These are phyloP conservation scores for Albula goreensis DNA, from an alignment of 2,113 vertebrate species.

Conservation along the genomic window DNA sequence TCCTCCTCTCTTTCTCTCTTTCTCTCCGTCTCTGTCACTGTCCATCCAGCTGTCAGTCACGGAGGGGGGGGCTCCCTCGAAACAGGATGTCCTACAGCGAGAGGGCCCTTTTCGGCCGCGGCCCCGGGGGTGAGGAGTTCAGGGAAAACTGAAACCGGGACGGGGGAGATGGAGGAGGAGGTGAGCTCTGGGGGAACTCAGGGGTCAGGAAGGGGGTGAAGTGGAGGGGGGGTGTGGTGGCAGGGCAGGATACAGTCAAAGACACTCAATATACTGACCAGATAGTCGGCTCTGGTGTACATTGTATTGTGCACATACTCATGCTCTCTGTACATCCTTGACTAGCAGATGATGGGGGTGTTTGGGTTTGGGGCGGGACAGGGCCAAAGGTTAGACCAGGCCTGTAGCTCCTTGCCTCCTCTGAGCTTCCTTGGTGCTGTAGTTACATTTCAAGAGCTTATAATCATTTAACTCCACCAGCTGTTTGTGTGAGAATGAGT, in stretches of 20 bases:
- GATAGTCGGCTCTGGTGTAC: not conserved
- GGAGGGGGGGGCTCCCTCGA: slow-evolving; percentile 41
- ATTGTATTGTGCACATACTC: no score
- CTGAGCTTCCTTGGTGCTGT: no score
- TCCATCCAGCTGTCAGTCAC: slow-evolving; percentile 14
- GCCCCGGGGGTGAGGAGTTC: slow-evolving; percentile 61
- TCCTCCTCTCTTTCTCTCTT: not conserved
- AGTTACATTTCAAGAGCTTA: no score
- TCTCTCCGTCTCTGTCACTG: not conserved
- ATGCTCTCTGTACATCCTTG: not conserved
- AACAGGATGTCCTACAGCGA: slow-evolving; percentile 46
- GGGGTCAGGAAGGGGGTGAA: not conserved
- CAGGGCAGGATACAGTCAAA: not conserved
- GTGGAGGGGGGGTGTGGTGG: not conserved
- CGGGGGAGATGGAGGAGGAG: slow-evolving; percentile 2
- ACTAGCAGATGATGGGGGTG: not conserved
- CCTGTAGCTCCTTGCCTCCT: no score
- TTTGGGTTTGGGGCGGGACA: no score
- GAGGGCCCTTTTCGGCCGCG: slow-evolving; percentile 19
- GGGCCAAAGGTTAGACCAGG: no score
- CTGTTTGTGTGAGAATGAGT: no score
- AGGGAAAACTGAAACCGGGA: slow-evolving; percentile 56
- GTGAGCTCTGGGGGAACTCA: not conserved
- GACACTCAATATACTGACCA: not conserved
- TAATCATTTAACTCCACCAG: no score